These are phyloP conservation scores for Peromyscus leucopus DNA, from an alignment of 2,113 vertebrate genomes.

Conservation along the genomic window DNA sequence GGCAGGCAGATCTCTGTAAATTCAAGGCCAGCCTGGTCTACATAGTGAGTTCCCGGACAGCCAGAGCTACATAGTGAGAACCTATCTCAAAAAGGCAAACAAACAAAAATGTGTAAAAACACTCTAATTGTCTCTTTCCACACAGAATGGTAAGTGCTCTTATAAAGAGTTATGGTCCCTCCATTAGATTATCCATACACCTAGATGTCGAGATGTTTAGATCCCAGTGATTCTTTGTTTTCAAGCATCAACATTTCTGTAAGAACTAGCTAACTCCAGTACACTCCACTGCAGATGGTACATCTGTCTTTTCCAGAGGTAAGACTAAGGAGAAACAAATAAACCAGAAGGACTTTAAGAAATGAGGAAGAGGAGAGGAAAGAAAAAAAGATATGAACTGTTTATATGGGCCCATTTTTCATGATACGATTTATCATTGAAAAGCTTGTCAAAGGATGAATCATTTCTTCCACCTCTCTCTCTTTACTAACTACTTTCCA, in stretches of 20 bases:
- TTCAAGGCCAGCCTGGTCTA: neutral
- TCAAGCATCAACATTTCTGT: neutral
- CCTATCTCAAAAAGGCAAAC: neutral
- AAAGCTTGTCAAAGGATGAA: conserved; percentile 37
- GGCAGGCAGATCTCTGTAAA: neutral
- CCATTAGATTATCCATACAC: neutral
- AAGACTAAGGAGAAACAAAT: conserved; percentile 3
- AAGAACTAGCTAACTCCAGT: neutral
- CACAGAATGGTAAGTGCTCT: neutral
- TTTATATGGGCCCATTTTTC: neutral
- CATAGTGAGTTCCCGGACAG: neutral
- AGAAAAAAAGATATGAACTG: neutral
- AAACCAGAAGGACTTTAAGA: neutral
- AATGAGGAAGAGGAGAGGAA: neutral
- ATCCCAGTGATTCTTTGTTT: conserved; percentile 12
- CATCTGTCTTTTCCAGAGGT: neutral
- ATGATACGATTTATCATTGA: conserved; percentile 2
- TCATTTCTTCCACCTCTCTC: neutral
- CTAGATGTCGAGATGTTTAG: neutral
- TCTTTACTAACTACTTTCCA: neutral
- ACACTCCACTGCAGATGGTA: neutral
- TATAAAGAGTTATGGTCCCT: conserved; percentile 17
- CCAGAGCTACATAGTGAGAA: neutral
- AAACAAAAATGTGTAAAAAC: neutral
- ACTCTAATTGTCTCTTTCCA: conserved; percentile 29